phyloP scores from a whole-genome alignment of 2,888 invertebrate genomes.

The Trachelus troglodyta region DNA sequence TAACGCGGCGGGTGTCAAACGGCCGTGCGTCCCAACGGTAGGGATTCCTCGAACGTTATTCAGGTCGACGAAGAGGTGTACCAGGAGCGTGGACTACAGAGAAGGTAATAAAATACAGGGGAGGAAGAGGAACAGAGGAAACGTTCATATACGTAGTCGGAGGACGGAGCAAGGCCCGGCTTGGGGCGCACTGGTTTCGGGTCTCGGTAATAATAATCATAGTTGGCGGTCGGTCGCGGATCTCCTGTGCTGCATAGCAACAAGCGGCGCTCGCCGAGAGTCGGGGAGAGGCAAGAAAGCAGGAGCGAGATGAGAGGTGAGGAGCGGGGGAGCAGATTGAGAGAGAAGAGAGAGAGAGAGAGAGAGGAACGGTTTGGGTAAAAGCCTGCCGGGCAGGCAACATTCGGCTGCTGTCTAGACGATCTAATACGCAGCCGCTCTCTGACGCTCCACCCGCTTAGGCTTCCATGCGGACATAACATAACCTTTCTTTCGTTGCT shows the following conservation, averaged over 20 bases:
- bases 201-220: slow-evolving; percentile 56
- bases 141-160: too few species aligned
- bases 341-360: not conserved
- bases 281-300: not conserved
- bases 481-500: too few species aligned
- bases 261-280: slow-evolving; percentile 41
- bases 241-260: slow-evolving; percentile 58
- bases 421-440: too few species aligned
- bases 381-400: not conserved
- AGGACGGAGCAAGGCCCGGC: too few species aligned
- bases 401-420: not conserved
- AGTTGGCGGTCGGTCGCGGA: slow-evolving; percentile 35
- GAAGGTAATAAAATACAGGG: too few species aligned
- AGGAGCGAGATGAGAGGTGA: not conserved
- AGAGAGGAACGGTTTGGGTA: not conserved
- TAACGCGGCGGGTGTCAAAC: not conserved
- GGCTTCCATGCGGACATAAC: too few species aligned
- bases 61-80: slow-evolving; percentile 4
- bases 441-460: too few species aligned
- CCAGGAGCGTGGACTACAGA: not conserved
- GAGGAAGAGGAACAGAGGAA: too few species aligned
- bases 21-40: not conserved
- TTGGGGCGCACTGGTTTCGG: slow-evolving; percentile 35
- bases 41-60: not conserved
- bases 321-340: not conserved